Evolutionary conservation across 2,113 vertebrate species (phyloP), one percentile per base, ranked within the genome.

Genomic region (Cricetomys ansorgei): DNA sequence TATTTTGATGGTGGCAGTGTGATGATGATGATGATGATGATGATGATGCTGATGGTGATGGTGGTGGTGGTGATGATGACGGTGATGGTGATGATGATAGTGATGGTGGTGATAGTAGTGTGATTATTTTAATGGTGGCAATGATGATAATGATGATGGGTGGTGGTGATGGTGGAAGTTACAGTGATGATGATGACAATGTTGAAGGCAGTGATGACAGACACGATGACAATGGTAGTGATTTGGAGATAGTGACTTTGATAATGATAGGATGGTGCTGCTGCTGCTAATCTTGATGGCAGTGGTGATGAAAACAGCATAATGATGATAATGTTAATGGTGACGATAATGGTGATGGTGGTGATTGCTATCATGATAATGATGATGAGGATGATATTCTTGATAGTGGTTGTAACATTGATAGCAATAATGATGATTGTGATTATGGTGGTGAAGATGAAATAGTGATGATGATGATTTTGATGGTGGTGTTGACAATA

Each of bases 291-390:
- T 25, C n/a, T 73, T 1, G 40, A 43, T 73, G 70, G 40, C 7
- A 23, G 8, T 21, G 1, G 3, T 55, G 21, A 9, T 55, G 5
- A 3, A 40, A 50, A 0, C 23, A 27, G 50, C 17, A 13, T 29
- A 0, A 3, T 62, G 7, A 0, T 59, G 11, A 1, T 48, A 15
- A 1, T n/a, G 16, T 0, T 2, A 2, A 21, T 57, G 1, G 16
- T 17, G 8, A 40, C n/a, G 17, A 0, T 76, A 16, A 5, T 11
- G 12, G 0, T 55, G 53, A 0, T 53, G n/a, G 34, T 81, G 25
- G 0, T 62, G 40, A 3, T 11, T 4, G 19, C 17, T 25, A 15
- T 25, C 16, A 72, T 73, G 72, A 1, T 85, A 45, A 8, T 27
- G 27, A 2, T 55, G 37, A 0, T 64, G 27, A 2, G 45, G 37